Evolutionary conservation across 2,113 vertebrate genomes (phyloP), one percentile per base, ranked within the genome.

Genomic region (Alouatta palliata): DNA sequence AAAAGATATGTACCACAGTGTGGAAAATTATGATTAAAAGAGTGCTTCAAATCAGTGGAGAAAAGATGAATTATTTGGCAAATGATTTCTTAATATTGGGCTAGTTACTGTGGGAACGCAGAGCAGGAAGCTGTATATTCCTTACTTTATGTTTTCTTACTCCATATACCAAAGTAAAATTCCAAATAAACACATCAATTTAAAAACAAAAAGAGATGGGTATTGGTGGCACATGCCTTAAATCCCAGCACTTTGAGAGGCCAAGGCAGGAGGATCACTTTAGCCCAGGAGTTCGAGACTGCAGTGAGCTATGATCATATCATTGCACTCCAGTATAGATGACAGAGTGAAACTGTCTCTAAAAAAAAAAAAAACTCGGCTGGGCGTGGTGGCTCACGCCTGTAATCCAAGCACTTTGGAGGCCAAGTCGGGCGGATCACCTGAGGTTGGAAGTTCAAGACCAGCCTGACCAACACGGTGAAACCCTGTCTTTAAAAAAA

Each of bases 11-110:
- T 30, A 56, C 6, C 11, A 71, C 32, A 80, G 6, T 5, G n/a
- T 52, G 47, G 27, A 68, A 91, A 96, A 93, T 90, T 82, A 52
- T 71, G 23, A 81, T 89, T 45, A 30, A 77, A 95, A 77, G 25
- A 23, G 25, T 30, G 49, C 43, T 94, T 91, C 64, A 64, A 70
- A 84, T 76, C 16, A 64, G 23, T 70, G 37, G 35, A 77, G 68
- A 88, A 91, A 94, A 70, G 64, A 66, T n/a, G 9, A 90, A 52
- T n/a, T 89, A 90, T 93, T 94, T 27, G 61, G 76, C 76, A 86
- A 91, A 93, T 73, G 58, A 7, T 71, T 91, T 77, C 90, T 45
- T 40, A 96, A 52, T 68, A 95, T 52, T 37, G 75, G n/a, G 52
- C 27, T 76, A 54, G 12, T 85, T 32, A 73, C 5, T 85, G 32